Evolutionary conservation across 2,888 invertebrate genomes (phyloP).

Genomic region (Drosophila eohydei): DNA sequence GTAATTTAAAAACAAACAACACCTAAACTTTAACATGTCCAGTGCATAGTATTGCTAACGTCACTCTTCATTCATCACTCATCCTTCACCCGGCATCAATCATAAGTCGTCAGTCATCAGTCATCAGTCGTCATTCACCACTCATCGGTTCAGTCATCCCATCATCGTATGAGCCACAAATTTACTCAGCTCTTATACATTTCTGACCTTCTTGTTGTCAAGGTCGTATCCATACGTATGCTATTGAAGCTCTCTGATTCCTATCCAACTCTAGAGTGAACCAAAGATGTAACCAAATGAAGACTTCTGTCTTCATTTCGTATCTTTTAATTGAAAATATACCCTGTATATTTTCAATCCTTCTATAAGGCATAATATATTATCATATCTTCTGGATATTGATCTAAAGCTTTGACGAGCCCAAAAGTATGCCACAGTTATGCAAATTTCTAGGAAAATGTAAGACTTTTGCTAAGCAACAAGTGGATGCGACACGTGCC

Average conservation of each 20-base stretch:
- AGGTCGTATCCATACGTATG: neutral
- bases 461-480: too few relatives aligned
- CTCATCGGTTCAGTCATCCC: neutral
- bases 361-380: neutral
- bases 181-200: neutral
- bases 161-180: constrained; percentile 2
- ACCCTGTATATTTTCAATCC: too few relatives aligned
- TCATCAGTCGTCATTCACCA: neutral
- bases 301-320: neutral
- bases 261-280: neutral
- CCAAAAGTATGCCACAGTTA: neutral
- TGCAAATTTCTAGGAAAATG: neutral
- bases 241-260: neutral
- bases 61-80: constrained; percentile 22
- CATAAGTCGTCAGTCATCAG: neutral
- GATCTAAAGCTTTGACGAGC: neutral
- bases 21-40: constrained; percentile 53
- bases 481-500: too few relatives aligned
- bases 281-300: neutral
- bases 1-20: constrained; percentile 85
- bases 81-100: neutral
- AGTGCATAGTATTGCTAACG: constrained; percentile 57
- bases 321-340: neutral
- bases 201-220: neutral
- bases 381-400: neutral